Evolutionary conservation across 2,888 invertebrate genomes (phyloP).

Genomic region (Dynastes maya): DNA sequence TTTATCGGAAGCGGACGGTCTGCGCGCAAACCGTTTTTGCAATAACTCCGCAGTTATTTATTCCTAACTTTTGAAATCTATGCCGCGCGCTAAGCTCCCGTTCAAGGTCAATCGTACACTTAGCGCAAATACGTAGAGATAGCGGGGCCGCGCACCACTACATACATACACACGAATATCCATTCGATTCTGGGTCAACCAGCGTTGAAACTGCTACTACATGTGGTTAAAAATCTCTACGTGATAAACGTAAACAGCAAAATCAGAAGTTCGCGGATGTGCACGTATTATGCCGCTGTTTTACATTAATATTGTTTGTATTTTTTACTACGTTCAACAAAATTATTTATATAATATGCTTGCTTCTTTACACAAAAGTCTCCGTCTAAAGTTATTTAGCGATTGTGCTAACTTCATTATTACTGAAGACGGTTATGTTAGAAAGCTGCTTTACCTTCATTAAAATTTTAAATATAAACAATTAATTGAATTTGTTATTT

Average conservation of each 20-base stretch:
- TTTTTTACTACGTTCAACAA: too few relatives aligned
- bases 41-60: slow-evolving; percentile 22
- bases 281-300: too few relatives aligned
- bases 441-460: too few relatives aligned
- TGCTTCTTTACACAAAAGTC: too few relatives aligned
- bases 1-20: background rate
- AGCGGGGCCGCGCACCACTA: slow-evolving; percentile 17
- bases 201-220: background rate
- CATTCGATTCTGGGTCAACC: slow-evolving; percentile 34
- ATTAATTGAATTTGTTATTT: too few relatives aligned
- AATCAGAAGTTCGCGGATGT: background rate
- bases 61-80: slow-evolving; percentile 21
- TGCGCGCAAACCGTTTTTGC: background rate
- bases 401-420: too few relatives aligned
- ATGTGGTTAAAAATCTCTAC: slow-evolving; percentile 10
- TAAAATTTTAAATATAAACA: too few relatives aligned
- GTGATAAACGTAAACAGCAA: slow-evolving; percentile 1
- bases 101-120: slow-evolving; percentile 27
- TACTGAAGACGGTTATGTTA: too few relatives aligned
- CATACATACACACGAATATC: background rate
- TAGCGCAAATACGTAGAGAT: slow-evolving; percentile 5
- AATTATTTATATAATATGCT: too few relatives aligned
- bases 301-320: too few relatives aligned
- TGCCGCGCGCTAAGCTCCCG: slow-evolving; percentile 9
- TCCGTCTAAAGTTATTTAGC: too few relatives aligned